Conservation (phyloP, 2,888 invertebrate genomes). For the Anaspis maculata region DNA sequence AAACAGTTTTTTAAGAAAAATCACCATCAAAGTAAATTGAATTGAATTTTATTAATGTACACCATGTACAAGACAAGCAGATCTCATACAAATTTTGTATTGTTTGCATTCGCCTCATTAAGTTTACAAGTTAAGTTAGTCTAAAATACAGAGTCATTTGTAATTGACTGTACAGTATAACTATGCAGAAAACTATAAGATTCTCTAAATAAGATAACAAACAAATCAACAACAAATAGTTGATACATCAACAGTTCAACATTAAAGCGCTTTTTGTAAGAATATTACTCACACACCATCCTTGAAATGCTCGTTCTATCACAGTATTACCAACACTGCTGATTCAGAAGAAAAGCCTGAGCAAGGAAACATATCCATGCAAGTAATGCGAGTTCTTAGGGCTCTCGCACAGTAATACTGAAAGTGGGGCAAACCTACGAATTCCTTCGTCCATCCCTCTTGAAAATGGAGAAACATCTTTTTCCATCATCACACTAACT, state of each 20-base stretch:
- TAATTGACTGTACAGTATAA: constrained; percentile 30
- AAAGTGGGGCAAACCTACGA: no score
- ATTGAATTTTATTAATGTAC: constrained; percentile 27
- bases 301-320: constrained; percentile 24
- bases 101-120: constrained; percentile 18
- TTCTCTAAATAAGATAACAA: constrained; percentile 26
- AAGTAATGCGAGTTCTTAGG: no score
- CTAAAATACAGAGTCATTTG: constrained; percentile 21
- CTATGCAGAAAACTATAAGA: constrained; percentile 23
- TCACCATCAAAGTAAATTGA: constrained; percentile 15
- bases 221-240: constrained; percentile 29
- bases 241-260: no score
- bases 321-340: constrained; percentile 27
- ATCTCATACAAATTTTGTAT: constrained; percentile 24
- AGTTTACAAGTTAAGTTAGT: constrained; percentile 21
- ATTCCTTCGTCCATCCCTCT: no score
- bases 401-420: constrained; percentile 26
- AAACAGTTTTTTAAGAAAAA: no score
- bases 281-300: no score
- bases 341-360: no score
- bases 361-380: constrained; percentile 17
- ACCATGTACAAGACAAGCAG: constrained; percentile 28
- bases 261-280: no score
- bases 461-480: no score
- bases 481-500: no score